These are phyloP conservation scores for Drosophila ezoana DNA, from an alignment of 2,888 invertebrate genomes.

Conservation along the genomic window DNA sequence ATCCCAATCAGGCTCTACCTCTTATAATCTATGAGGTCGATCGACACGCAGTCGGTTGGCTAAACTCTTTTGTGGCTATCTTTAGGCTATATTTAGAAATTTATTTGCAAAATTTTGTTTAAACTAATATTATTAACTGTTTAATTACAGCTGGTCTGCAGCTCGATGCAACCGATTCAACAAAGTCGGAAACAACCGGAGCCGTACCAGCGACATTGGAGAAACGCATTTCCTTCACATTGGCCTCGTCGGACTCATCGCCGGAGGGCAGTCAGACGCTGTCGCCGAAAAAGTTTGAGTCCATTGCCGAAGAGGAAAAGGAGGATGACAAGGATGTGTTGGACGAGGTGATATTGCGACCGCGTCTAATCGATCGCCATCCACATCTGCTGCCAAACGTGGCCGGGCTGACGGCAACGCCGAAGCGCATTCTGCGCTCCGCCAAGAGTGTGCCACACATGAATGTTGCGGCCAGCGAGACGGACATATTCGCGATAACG, in stretches of 20 bases:
- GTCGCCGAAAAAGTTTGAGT: conserved; percentile 80
- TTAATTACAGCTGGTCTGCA: conserved; percentile 57
- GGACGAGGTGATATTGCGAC: conserved; percentile 82
- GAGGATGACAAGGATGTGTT: conserved; percentile 54
- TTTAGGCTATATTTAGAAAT: too few species aligned
- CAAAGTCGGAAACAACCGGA: conserved; percentile 10
- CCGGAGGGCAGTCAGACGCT: conserved; percentile 81
- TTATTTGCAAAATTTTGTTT: too few species aligned
- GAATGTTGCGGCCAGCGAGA: conserved; percentile 82
- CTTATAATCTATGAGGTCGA: too few species aligned
- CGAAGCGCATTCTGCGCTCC: conserved; percentile 79
- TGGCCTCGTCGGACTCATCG: conserved; percentile 79
- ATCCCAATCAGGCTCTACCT: too few species aligned
- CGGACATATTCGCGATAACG: conserved; percentile 84
- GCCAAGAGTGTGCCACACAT: conserved; percentile 84
- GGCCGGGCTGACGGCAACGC: conserved; percentile 38
- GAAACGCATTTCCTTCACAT: conserved; percentile 82
- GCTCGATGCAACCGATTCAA: conserved; percentile 67
- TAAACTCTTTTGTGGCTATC: too few species aligned
- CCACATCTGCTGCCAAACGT: conserved; percentile 70
- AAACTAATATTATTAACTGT: not conserved
- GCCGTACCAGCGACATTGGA: conserved; percentile 53
- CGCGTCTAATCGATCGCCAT: conserved; percentile 80
- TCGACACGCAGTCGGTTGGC: too few species aligned
- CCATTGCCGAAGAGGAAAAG: conserved; percentile 82